Percentiles rank a stretch among this genome's conserved stretches.
phyloP scores from a whole-genome alignment of 1,140 invertebrate species.

The Holotrichia oblita region DNA sequence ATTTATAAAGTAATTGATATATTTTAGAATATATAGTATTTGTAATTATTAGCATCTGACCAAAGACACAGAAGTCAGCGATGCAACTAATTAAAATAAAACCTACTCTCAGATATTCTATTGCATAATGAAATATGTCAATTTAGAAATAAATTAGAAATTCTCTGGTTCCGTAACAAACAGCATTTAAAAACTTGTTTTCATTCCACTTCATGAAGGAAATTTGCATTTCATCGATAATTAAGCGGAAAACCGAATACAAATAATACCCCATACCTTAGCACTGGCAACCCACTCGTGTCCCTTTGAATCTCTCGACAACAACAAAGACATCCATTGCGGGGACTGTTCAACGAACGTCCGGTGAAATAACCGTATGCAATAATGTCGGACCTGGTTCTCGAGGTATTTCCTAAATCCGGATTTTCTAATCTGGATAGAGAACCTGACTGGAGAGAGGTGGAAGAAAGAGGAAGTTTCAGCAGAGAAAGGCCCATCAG shows the following conservation, averaged over 20 bases:
- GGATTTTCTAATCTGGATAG: conserved; percentile 44
- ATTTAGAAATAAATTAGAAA: no score
- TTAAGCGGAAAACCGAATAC: background rate
- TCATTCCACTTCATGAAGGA: background rate
- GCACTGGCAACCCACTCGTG: background rate
- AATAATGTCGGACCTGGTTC: conserved; percentile 37
- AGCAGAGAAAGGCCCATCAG: conserved; percentile 52
- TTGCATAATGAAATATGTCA: no score
- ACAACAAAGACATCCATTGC: conserved; percentile 31
- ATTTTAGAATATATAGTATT: no score
- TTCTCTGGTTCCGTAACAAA: no score
- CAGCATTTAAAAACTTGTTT: background rate
- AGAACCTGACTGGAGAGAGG: conserved; percentile 41
- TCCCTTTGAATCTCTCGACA: background rate
- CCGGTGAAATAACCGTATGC: conserved; percentile 37
- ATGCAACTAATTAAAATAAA: no score
- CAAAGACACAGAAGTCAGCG: no score
- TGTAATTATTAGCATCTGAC: no score
- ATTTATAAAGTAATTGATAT: no score
- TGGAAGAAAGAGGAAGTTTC: conserved; percentile 47
- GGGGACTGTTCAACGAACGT: background rate
- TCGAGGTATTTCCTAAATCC: conserved; percentile 46
- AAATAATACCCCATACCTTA: background rate
- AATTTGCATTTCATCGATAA: background rate
- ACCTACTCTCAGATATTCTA: no score